Evolutionary conservation across 2,113 vertebrate genomes (phyloP), one percentile per base, ranked within the genome.

Genomic region (Hystrix brachyura): DNA sequence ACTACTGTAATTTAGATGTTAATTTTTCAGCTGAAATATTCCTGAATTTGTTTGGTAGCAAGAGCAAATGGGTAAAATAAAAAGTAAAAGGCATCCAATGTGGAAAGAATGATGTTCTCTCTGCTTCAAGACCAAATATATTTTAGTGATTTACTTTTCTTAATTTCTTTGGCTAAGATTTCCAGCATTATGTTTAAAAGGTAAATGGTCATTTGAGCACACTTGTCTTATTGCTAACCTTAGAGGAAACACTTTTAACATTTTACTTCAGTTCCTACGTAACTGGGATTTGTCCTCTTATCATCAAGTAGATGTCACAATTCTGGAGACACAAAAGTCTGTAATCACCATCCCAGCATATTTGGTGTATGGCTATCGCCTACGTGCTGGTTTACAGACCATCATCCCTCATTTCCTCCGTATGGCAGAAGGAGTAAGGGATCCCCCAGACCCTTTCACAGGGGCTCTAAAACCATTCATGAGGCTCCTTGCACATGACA

Each of bases 371-470:
- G 21, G 12, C 5, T 12, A n/a, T 6, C 19, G 27, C 14, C 9
- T 21, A n/a, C 14, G 34, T 65, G 5, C 25, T 5, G 10, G 2
- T 38, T 32, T 29, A 48, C 2, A 48, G 1, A 10, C 4, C 9
- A 48, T 8, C 34, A 11, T n/a, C 32, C 67, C 14, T 51, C 2
- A 8, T 13, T 12, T 12, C 84, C 0, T n/a, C 10, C 34, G 18
- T 2, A 11, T 53, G 25, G 17, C 2, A 23, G 29, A 78, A 25
- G 5, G 2, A 3, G 4, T 0, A 76, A 38, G 2, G 23, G 4
- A 2, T 48, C 1, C 51, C 9, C 14, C 27, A 10, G 32, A 67
- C 11, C 2, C 29, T 19, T 59, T 19, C 10, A 12, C 43, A 53
- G 21, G 15, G n/a, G 0, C 3, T 29, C 34, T 17, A 79, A 71